Evolutionary conservation across 53 echinoderm and acorn worm species (phyloP).

Genomic region (Actinopyga echinites): DNA sequence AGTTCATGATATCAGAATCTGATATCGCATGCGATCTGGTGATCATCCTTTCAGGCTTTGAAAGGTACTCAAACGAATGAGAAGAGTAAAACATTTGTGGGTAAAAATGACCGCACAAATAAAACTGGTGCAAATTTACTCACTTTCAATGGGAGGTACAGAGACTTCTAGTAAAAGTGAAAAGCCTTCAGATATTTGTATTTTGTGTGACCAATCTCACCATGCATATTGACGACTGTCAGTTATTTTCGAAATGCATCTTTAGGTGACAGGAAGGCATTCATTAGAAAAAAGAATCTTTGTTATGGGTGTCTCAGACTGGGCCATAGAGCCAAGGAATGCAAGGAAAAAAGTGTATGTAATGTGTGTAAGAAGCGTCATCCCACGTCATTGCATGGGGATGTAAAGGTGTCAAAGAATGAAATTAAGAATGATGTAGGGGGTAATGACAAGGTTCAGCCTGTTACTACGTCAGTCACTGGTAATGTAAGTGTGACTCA

Average conservation of each 20-base stretch:
- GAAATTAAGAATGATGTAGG: neutral
- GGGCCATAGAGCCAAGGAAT: constrained; percentile 61
- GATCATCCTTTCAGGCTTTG: constrained; percentile 16
- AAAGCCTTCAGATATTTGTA: neutral
- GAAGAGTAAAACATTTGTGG: neutral
- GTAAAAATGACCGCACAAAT: constrained; percentile 3
- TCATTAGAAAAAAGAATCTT: constrained; percentile 15
- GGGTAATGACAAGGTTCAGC: neutral
- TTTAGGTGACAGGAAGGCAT: constrained; percentile 1
- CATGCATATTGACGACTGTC: neutral
- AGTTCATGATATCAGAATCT: constrained; percentile 51
- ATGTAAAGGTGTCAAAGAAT: neutral
- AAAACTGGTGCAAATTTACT: neutral
- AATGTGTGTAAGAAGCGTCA: constrained; percentile 49
- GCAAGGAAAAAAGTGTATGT: constrained; percentile 32
- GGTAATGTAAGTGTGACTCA: neutral
- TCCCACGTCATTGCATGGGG: constrained; percentile 51
- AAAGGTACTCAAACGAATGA: neutral
- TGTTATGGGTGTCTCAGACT: constrained; percentile 59
- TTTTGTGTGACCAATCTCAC: neutral
- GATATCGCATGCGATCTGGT: constrained; percentile 53
- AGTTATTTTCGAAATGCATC: neutral
- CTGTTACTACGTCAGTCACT: neutral
- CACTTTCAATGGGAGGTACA: neutral
- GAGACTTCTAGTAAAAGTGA: neutral